Base-by-base conservation (phyloP, 30 jellyfish, hydroid and myxozoan species). In the Aurelia aurita complex sp. Pacific region DNA sequence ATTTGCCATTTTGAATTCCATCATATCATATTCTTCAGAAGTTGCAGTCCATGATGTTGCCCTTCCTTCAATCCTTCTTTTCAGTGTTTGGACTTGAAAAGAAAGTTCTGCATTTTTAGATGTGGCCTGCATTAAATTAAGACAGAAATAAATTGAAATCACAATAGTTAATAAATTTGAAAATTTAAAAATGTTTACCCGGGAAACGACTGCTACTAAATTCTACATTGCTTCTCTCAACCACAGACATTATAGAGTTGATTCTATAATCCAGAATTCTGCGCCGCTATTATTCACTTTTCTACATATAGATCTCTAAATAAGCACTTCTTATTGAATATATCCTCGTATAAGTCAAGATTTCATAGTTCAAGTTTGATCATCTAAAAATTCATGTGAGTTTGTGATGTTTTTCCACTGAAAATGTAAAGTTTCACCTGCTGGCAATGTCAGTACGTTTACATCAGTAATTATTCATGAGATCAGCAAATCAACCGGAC, bases 61-160 rank as follows among this genome's bases (percentile, higher is more conserved):
- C 64, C 97, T 71, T 42, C 93, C 99, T 57, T 94, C 99, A 57
- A 94, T 89, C 77, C 99, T 63, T 62, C 94, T 91, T 54, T 87
- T 79, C 75, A 94, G 74, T 4, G 99, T 89, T 67, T 94, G 85
- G 61, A 94, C 99, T 94, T 94, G 97, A 69, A 89, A 73, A 73
- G 99, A 85, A 76, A 94, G 94, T 67, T 89, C 96, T 63, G 68
- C 55, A 88, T 89, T 94, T 74, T 89, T 73, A 73, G 80, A 38
- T 42, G 62, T 81, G 69, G 89, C 96, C 99, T 94, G 81, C 17
- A 55, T 38, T 42, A 9, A 76, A 55, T 17, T 43, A n/a, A 23
- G 67, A 62, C 11, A 74, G 68, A 71, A 67, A 67, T 13, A 10
- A 60, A 36, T 5, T 54, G 69, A 43, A 59, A n/a, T 17, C 1